Base-by-base conservation (phyloP, 2,888 invertebrate genomes). In the Drosophila dives region DNA sequence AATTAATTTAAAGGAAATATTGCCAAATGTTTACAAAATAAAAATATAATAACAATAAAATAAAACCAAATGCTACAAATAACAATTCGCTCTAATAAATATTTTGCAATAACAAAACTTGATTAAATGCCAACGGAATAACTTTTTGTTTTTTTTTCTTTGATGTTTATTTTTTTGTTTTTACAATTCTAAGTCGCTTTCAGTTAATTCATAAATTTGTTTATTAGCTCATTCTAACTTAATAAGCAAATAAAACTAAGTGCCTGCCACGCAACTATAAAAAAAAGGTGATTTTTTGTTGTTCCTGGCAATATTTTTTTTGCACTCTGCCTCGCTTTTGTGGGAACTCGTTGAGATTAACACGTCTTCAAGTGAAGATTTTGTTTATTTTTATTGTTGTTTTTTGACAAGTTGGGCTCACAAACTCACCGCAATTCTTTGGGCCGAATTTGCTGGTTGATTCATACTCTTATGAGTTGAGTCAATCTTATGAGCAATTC, bases 1-100 rank as follows among this genome's bases (percentile, higher is more conserved):
- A 84, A 84, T 78, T 72, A 75, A 80, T 66, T 84, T 54, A 78
- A 80, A 78, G 82, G 80, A 76, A 77, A 81, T 56, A 69, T 87
- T 75, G 66, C 73, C 68, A 81, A 87, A 81, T 62, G 51, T 3
- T 29, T 26, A 29, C 65, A 53, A 45, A 48, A 20, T 1, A 38
- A 29, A 36, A 34, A 15, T 20, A 17, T 0, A 33, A 10, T 20
- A 63, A 42, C 42, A 11, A 36, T 23, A 23, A 45, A 45, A 45
- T 45, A 23, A 50, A 60, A 69, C 29, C 29, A 15, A 23, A 48
- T 54, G 10, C 17, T 26, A 12, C 54, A 65, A 66, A 58, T 42
- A 56, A 23, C 38, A 34, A 67, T 51, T 66, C 58, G 67, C 34
- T 66, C 49, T 34, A n/a, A 45, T 59, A 54, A 70, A 42, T 56